A percentile compares a stretch with the other conserved stretches of the same genome.
Evolutionary conservation across 2,797 vertebrate species (phyloP).

Genomic region (Notolepis coatsorum): DNA sequence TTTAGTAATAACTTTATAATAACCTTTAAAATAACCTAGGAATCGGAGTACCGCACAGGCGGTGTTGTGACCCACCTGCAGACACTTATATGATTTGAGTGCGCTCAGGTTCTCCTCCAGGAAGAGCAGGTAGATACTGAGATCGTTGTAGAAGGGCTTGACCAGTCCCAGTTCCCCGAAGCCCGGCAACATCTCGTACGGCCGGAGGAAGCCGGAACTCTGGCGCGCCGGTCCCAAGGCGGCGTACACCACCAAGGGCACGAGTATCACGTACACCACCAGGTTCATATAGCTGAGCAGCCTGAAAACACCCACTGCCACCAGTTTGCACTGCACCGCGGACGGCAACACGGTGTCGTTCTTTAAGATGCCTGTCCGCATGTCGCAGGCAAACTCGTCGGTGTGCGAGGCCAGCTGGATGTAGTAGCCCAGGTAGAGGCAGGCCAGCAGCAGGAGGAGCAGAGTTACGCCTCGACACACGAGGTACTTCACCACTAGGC

Average conservation of each 20-base stretch:
- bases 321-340: slow-evolving; percentile 91
- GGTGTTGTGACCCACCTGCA: slow-evolving; percentile 79
- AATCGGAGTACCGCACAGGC: too few relatives aligned
- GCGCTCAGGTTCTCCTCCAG: slow-evolving; percentile 94
- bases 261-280: slow-evolving; percentile 84
- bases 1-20: too few relatives aligned
- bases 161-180: slow-evolving; percentile 86
- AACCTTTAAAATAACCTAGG: too few relatives aligned
- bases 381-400: slow-evolving; percentile 91
- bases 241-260: slow-evolving; percentile 85
- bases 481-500: slow-evolving; percentile 88
- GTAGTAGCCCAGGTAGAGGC: slow-evolving; percentile 91
- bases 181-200: slow-evolving; percentile 91
- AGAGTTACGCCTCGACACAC: slow-evolving; percentile 86
- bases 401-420: slow-evolving; percentile 88
- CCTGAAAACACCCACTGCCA: slow-evolving; percentile 92
- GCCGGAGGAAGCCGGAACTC: slow-evolving; percentile 85
- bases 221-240: slow-evolving; percentile 86
- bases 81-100: slow-evolving; percentile 94
- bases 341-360: slow-evolving; percentile 85
- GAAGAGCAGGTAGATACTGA: slow-evolving; percentile 94
- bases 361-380: slow-evolving; percentile 88
- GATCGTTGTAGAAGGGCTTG: slow-evolving; percentile 88
- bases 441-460: slow-evolving; percentile 83
- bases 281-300: slow-evolving; percentile 94